Conservation (phyloP, 2,797 vertebrate genomes). For the Poeciliopsis presidionis region DNA sequence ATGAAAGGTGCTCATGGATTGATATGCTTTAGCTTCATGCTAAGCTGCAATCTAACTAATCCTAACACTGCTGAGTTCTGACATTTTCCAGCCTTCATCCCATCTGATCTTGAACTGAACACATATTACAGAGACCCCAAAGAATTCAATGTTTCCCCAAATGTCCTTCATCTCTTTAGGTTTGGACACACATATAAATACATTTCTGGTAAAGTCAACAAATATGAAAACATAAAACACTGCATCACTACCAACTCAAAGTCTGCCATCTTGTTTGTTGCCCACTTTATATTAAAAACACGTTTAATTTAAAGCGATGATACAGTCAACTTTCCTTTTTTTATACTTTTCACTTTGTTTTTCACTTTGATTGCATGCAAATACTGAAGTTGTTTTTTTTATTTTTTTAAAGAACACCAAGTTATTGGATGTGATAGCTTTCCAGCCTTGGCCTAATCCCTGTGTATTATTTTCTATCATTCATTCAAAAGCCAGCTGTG, state of each 20-base stretch:
- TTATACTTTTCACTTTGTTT: background rate
- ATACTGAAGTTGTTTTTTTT: background rate
- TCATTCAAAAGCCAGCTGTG: conserved; percentile 79
- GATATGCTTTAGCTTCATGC: background rate
- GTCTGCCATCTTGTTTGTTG: background rate
- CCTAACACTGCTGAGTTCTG: background rate
- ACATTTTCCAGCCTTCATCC: background rate
- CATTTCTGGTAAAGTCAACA: background rate
- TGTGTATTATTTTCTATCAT: conserved; percentile 44
- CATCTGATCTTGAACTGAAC: background rate
- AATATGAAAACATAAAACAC: background rate
- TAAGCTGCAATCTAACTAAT: background rate
- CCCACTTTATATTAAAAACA: background rate
- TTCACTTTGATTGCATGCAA: background rate
- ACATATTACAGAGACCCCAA: background rate
- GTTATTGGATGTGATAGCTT: conserved; percentile 56
- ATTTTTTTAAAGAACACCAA: background rate
- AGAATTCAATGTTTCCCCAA: background rate
- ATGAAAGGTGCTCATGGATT: background rate
- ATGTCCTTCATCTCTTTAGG: background rate
- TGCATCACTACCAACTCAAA: background rate
- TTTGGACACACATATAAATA: background rate
- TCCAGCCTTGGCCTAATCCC: conserved; percentile 59
- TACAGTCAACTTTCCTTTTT: background rate
- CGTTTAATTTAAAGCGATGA: background rate